phyloP scores from a whole-genome alignment of 1,140 invertebrate species.

The Brachystomella parvula region DNA sequence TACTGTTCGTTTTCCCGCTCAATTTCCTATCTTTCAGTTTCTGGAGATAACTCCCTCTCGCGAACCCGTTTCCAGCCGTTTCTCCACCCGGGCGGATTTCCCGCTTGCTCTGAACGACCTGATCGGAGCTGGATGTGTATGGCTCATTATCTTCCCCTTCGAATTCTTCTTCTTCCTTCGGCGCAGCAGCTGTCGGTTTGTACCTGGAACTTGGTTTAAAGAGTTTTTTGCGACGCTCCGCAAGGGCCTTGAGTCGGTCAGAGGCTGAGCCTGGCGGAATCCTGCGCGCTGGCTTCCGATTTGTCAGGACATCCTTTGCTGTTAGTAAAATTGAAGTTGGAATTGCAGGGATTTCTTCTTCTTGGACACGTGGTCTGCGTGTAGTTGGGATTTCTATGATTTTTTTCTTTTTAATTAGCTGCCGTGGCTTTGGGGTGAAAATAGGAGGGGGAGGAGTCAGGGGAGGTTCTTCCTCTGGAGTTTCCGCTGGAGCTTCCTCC shows the following conservation, averaged over 20 bases:
- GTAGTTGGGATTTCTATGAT: background rate
- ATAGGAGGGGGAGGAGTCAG: background rate
- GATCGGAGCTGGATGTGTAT: background rate
- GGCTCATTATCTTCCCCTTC: background rate
- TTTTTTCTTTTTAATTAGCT: background rate
- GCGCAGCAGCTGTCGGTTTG: background rate
- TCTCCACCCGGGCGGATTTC: background rate
- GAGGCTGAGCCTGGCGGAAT: constrained; percentile 34
- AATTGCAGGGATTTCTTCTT: constrained; percentile 18
- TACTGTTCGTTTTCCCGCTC: background rate
- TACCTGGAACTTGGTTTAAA: background rate
- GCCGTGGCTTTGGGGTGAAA: background rate
- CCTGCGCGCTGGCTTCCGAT: constrained; percentile 34
- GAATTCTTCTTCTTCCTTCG: background rate
- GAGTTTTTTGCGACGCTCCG: constrained; percentile 17
- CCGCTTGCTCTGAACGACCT: constrained; percentile 11
- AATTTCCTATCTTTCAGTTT: background rate
- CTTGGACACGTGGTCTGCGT: background rate
- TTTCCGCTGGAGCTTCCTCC: background rate
- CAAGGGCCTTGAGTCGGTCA: constrained; percentile 30
- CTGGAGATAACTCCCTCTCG: background rate
- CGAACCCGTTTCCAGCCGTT: background rate
- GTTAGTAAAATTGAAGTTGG: constrained; percentile 29
- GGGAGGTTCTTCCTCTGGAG: background rate
- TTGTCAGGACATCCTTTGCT: constrained; percentile 32